These are phyloP conservation scores for Trematocara macrostoma DNA, from an alignment of 2,113 vertebrate genomes.

Conservation along the genomic window DNA sequence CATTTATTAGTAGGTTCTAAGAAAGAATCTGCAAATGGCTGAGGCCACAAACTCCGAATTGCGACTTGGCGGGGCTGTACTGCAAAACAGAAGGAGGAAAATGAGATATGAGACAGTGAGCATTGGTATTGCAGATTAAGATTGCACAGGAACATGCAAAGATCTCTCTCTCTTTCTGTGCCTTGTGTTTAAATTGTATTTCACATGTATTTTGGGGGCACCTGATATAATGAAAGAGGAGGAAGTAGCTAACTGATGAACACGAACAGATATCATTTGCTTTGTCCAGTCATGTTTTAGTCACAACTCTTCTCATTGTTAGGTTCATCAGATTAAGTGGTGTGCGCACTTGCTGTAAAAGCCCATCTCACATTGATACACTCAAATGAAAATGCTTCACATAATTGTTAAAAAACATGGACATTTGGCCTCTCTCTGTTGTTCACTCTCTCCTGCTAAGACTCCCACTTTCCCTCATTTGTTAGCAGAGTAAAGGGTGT, in stretches of 20 bases:
- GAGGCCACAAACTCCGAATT: fast-evolving
- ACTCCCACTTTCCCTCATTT: background rate
- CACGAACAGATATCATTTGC: background rate
- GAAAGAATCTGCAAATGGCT: background rate
- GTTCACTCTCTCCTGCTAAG: background rate
- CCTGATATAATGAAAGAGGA: fast-evolving
- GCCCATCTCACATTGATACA: background rate
- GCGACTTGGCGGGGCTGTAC: fast-evolving
- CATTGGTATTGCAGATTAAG: background rate
- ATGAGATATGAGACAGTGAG: fast-evolving
- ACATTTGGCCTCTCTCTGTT: background rate
- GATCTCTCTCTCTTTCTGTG: background rate
- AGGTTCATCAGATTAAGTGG: background rate
- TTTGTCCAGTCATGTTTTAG: background rate
- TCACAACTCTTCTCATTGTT: background rate
- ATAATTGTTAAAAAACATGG: fast-evolving
- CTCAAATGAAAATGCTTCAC: background rate
- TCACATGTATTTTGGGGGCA: background rate
- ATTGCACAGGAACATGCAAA: background rate
- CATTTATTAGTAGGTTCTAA: background rate
- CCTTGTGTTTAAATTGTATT: background rate
- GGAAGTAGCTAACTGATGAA: background rate
- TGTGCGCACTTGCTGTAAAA: background rate
- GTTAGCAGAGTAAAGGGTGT: background rate
- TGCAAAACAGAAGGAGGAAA: background rate